Conservation (phyloP, 2,113 vertebrate genomes). For the Myotis lucifugus region DNA sequence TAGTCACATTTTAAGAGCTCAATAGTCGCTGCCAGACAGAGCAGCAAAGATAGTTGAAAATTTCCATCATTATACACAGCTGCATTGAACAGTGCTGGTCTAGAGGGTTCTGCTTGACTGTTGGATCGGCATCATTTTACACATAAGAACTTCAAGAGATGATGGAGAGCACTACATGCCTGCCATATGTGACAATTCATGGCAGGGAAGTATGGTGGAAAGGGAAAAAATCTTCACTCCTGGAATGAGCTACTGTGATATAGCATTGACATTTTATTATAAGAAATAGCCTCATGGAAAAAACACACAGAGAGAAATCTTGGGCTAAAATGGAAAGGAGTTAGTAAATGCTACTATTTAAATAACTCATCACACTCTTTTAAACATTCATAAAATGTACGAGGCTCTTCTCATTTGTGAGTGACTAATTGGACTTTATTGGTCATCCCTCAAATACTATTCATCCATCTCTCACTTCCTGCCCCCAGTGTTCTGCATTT, state of each 20-base stretch:
- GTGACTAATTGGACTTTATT: not conserved
- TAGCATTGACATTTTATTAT: not conserved
- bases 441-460: slow-evolving; percentile 40
- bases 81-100: not conserved
- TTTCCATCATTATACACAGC: not conserved
- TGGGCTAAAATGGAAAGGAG: slow-evolving; percentile 15
- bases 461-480: not conserved
- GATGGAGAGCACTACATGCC: not conserved
- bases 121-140: not conserved
- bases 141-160: not conserved
- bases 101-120: not conserved
- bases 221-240: not conserved
- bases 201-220: not conserved
- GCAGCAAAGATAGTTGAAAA: not conserved
- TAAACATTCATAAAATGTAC: not conserved
- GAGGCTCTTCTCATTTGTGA: not conserved
- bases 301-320: not conserved
- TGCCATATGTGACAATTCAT: not conserved
- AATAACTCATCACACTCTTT: not conserved
- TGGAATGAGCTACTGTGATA: not conserved
- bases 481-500: not conserved
- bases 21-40: not conserved
- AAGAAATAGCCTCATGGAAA: not conserved
- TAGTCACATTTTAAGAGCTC: not conserved
- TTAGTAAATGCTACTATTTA: not conserved